Evolutionary conservation across 2,797 vertebrate species (phyloP), one percentile per base, ranked within the genome.

Genomic region (Anas acuta): DNA sequence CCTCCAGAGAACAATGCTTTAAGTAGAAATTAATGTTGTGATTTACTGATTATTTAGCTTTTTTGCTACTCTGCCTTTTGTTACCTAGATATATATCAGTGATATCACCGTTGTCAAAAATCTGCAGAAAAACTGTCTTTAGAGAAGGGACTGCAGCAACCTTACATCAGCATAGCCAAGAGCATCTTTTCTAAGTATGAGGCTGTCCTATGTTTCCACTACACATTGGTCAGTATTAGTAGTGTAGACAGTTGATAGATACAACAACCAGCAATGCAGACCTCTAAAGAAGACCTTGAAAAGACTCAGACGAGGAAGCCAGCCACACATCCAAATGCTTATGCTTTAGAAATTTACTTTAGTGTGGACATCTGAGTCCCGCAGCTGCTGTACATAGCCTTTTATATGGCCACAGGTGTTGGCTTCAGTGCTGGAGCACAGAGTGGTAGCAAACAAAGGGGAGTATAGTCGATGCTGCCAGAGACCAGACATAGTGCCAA

Each of bases 351-450:
- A 97, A 97, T 97, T 91, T 82, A 95, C 96, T 97, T 97, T 94
- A 84, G 91, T 84, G 73, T 96, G 94, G 96, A 96, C 97, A 97
- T 98, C 97, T 96, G 97, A 98, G 96, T 96, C 91, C 90, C 83
- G 92, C 97, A 98, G 98, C 97, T 98, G 98, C 96, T 93, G 78
- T 95, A 94, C 76, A 43, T 93, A 91, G 96, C 94, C 97, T 97
- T 98, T 98, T 98, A 87, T 98, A 92, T 65, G 73, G 94, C 83
- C 97, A 98, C 98, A 98, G 97, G 98, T 98, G 97, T 96, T 98
- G 97, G 97, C 97, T 96, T 81, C 92, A 82, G 87, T 82, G 90
- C 95, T 81, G 91, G 95, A 97, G 94, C 93, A 85, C 89, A 2
- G 91, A 96, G 92, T 93, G 80, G 93, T 65, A 65, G 87, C 85